A percentile compares a stretch with the other conserved stretches of the same genome.
phyloP scores from a whole-genome alignment of 2,797 vertebrate genomes.

The Chelon labrosus region DNA sequence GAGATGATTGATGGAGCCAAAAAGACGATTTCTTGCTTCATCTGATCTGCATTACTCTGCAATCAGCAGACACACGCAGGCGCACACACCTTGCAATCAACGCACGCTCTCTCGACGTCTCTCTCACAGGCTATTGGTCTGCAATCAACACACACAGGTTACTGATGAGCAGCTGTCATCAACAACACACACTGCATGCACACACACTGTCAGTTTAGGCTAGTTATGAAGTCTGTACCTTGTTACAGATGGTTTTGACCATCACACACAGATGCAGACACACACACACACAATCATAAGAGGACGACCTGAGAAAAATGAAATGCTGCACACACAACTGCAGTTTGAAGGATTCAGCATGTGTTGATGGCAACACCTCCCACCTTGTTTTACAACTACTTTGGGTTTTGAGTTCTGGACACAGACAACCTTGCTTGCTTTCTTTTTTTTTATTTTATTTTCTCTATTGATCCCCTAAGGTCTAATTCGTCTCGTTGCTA shows the following conservation, averaged over 20 bases:
- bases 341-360: constrained; percentile 24
- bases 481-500: constrained; percentile 55
- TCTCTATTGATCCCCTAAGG: constrained; percentile 60
- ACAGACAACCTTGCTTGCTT: constrained; percentile 42
- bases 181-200: constrained; percentile 44
- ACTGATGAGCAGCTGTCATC: constrained; percentile 70
- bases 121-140: constrained; percentile 64
- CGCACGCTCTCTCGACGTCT: constrained; percentile 43
- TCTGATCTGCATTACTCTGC: constrained; percentile 82
- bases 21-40: constrained; percentile 83
- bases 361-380: constrained; percentile 33
- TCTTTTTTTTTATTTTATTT: constrained; percentile 52
- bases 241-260: constrained; percentile 22
- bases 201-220: constrained; percentile 4
- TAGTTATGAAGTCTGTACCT: constrained; percentile 21
- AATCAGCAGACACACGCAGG: constrained; percentile 70
- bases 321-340: constrained; percentile 18
- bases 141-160: constrained; percentile 72
- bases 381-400: constrained; percentile 46
- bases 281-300: not conserved
- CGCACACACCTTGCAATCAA: constrained; percentile 66
- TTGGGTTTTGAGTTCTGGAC: constrained; percentile 49
- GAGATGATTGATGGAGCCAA: constrained; percentile 81
- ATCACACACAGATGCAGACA: constrained; percentile 9
- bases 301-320: not conserved